These are phyloP conservation scores for Micrastur ruficollis DNA, from an alignment of 2,797 vertebrate species.

Conservation along the genomic window DNA sequence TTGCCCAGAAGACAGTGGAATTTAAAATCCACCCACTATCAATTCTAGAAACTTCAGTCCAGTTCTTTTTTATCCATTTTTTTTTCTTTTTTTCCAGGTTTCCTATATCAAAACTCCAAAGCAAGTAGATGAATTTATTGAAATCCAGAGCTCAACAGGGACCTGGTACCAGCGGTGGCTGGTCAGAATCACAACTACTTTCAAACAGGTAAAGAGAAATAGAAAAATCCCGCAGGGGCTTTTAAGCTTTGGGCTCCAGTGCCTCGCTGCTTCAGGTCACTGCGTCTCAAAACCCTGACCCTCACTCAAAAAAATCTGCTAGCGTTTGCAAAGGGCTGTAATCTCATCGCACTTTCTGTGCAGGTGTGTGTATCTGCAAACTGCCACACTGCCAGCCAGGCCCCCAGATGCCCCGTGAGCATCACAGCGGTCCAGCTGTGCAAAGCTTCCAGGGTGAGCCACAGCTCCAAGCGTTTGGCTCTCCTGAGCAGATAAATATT, in stretches of 20 bases:
- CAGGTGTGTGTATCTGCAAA: not conserved
- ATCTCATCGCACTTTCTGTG: not conserved
- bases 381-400: not conserved
- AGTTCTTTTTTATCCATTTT: not conserved
- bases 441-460: not conserved
- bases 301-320: not conserved
- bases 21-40: not conserved
- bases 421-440: not conserved
- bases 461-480: not conserved
- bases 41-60: not conserved
- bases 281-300: not conserved
- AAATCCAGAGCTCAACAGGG: slow-evolving; percentile 96
- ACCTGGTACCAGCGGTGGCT: slow-evolving; percentile 95
- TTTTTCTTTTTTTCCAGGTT: slow-evolving; percentile 72
- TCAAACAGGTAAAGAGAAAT: slow-evolving; percentile 85
- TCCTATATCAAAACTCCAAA: slow-evolving; percentile 92
- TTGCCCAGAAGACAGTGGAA: not conserved
- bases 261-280: not conserved
- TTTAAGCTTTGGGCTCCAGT: not conserved
- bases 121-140: slow-evolving; percentile 96
- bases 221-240: not conserved
- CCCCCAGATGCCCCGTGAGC: not conserved
- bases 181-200: slow-evolving; percentile 87
- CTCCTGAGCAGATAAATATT: not conserved
- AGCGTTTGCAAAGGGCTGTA: not conserved